Conservation (phyloP, 2,888 invertebrate genomes). For the Philopedon plagiatum region DNA sequence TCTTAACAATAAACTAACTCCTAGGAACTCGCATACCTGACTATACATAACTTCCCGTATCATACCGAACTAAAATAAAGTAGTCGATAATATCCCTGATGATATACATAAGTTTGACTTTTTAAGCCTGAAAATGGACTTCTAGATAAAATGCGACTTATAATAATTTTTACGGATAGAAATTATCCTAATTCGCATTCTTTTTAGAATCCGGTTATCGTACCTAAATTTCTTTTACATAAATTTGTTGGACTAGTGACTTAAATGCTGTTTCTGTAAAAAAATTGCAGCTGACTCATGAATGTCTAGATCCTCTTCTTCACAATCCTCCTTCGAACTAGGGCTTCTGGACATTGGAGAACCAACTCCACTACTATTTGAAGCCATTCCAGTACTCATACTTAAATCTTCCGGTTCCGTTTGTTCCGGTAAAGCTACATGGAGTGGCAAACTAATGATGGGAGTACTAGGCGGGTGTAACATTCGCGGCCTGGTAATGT, state of each 20-base stretch:
- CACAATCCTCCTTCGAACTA: constrained; percentile 66
- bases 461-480: constrained; percentile 67
- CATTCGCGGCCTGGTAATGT: constrained; percentile 67
- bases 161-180: not conserved
- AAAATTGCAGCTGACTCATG: constrained; percentile 72
- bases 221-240: constrained; percentile 20
- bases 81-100: constrained; percentile 29
- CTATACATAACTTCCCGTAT: constrained; percentile 55
- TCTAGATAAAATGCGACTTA: not conserved
- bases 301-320: constrained; percentile 72
- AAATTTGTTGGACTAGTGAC: constrained; percentile 63
- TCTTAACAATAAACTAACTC: constrained; percentile 54
- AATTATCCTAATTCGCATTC: not conserved
- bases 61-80: constrained; percentile 28
- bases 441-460: constrained; percentile 45
- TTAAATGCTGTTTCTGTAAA: constrained; percentile 64
- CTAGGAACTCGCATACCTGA: constrained; percentile 69
- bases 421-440: constrained; percentile 79
- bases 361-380: constrained; percentile 70
- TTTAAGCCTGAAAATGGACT: constrained; percentile 41
- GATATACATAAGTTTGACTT: constrained; percentile 53
- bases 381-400: constrained; percentile 74
- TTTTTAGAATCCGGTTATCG: not conserved
- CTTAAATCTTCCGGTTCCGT: constrained; percentile 94
- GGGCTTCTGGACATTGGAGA: constrained; percentile 69